Base-by-base conservation (phyloP, 2,113 vertebrate species). In the Ovis canadensis region DNA sequence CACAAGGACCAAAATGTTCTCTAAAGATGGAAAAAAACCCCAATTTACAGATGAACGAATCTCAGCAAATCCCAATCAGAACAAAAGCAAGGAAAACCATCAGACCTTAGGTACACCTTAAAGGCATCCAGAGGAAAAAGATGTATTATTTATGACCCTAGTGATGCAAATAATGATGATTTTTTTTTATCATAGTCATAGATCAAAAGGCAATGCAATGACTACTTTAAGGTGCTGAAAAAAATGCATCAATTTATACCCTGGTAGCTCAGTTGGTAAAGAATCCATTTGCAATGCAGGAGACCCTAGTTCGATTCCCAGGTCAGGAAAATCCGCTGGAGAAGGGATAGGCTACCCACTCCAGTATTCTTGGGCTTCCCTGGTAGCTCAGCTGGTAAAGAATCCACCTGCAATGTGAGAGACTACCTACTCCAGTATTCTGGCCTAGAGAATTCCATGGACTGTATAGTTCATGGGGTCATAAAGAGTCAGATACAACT, bases 241-340 rank as follows among this genome's bases (percentile, higher is more conserved):
- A 83, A 88, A 77, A 33, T 27, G 4, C 59, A 6, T 40, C 10
- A n/a, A 16, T 60, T 6, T 11, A 14, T 36, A 23, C n/a, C 5
- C 36, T 74, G 67, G 4, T 40, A 40, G 19, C 3, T 74, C 67
- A 40, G 67, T 71, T 40, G n/a, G n/a, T 40, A 23, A 71, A 36
- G 67, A 71, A 71, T 12, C 67, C 67, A 71, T 36, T 19, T 71
- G 67, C 67, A 71, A 71, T 23, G 19, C 19, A 71, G 67, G 67
- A 71, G n/a, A 40, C n/a, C 19, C 67, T 71, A 19, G 19, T 40
- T 40, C 2, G 0, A 23, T 71, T 40, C 67, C 67, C 2, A 2
- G 19, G n/a, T 23, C 5, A 5, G n/a, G n/a, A 71, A 40, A 71
- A 40, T 71, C 19, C 1, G 0, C n/a, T 71, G n/a, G n/a, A 71